Evolutionary conservation across 2,888 invertebrate species (phyloP).

Genomic region (Lithophane ornitopus): DNA sequence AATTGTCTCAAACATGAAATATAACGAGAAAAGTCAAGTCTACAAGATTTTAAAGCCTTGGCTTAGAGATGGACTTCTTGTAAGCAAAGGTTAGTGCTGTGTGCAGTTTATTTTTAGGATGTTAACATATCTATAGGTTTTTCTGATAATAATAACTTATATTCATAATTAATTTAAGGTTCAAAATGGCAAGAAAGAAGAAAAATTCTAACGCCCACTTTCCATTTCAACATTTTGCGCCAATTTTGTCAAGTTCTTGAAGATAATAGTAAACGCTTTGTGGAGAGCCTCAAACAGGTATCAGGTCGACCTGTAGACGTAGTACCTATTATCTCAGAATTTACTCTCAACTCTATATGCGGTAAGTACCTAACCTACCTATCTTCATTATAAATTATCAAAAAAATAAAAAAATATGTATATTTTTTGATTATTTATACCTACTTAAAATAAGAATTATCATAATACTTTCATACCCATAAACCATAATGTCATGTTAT

Average conservation of each 20-base stretch:
- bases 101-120: not conserved
- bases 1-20: conserved; percentile 85
- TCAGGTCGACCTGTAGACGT: conserved; percentile 84
- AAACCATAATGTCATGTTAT: not conserved
- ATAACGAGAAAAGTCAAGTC: conserved; percentile 87
- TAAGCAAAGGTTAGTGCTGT: conserved; percentile 78
- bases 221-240: conserved; percentile 92
- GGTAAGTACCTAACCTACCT: conserved; percentile 85
- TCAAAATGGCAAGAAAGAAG: conserved; percentile 91
- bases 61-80: conserved; percentile 88
- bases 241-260: conserved; percentile 82
- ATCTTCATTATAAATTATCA: not conserved
- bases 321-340: conserved; percentile 90
- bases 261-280: conserved; percentile 84
- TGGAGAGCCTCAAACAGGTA: conserved; percentile 74
- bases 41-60: conserved; percentile 88
- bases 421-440: no score
- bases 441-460: not conserved
- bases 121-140: not conserved
- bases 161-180: conserved; percentile 73
- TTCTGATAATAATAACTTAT: not conserved
- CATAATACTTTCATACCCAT: not conserved
- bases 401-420: no score
- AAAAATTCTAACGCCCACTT: conserved; percentile 92
- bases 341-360: conserved; percentile 91